These are phyloP conservation scores for Leucophenga varia DNA, from an alignment of 1,140 invertebrate species.

Conservation along the genomic window DNA sequence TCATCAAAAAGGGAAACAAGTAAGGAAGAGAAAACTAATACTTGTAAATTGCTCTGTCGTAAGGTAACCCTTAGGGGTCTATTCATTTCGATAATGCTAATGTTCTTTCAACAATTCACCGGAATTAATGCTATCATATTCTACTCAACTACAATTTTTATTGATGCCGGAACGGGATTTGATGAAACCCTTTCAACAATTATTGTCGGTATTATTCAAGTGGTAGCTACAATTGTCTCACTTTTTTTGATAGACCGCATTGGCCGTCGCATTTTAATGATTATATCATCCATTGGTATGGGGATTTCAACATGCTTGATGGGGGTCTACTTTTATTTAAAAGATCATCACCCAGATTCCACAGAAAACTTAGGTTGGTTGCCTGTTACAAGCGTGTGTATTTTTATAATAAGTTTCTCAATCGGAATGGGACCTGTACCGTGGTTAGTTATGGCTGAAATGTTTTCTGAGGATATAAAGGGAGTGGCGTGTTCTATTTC, in stretches of 20 bases:
- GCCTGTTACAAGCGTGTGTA: constrained; percentile 70
- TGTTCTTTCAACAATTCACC: constrained; percentile 39
- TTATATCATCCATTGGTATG: constrained; percentile 68
- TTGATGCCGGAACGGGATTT: constrained; percentile 47
- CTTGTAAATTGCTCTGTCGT: constrained; percentile 18
- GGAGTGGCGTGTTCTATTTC: constrained; percentile 74
- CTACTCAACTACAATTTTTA: constrained; percentile 40
- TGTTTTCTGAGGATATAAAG: constrained; percentile 74
- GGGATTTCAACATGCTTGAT: constrained; percentile 64
- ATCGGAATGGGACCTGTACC: constrained; percentile 80
- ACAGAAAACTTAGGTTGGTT: constrained; percentile 62
- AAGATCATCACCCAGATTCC: constrained; percentile 24
- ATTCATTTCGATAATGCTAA: constrained; percentile 28
- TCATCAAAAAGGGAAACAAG: constrained; percentile 13
- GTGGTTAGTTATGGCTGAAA: constrained; percentile 75
- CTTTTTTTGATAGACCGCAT: constrained; percentile 66
- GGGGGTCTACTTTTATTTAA: constrained; percentile 67
- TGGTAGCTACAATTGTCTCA: constrained; percentile 67
- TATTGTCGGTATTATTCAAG: constrained; percentile 72
- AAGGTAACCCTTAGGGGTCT: constrained; percentile 35
- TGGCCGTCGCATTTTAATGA: constrained; percentile 70
- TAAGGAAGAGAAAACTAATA: constrained; percentile 20
- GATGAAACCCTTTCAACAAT: constrained; percentile 65
- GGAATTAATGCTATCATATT: constrained; percentile 48
- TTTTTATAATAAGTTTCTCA: constrained; percentile 77